Evolutionary conservation across 2,113 vertebrate genomes (phyloP).

Genomic region (Phycodurus eques): DNA sequence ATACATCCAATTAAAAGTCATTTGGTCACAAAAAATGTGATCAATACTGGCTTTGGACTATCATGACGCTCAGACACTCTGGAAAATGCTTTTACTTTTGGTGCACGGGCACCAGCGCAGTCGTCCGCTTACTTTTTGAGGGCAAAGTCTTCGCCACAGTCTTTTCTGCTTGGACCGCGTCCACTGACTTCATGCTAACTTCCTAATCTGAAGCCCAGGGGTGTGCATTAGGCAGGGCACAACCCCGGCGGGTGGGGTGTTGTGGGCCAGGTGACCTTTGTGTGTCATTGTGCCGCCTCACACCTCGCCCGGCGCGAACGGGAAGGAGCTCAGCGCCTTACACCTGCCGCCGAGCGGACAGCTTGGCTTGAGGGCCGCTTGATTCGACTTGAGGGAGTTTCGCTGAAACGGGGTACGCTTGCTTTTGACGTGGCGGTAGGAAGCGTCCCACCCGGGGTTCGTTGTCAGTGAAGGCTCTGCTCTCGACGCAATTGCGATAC

Average conservation of each 20-base stretch:
- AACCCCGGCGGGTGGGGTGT: constrained; percentile 58
- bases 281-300: constrained; percentile 70
- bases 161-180: not conserved
- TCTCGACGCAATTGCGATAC: too few relatives aligned
- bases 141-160: not conserved
- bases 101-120: too few relatives aligned
- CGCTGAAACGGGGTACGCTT: too few relatives aligned
- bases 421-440: too few relatives aligned
- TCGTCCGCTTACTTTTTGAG: too few relatives aligned
- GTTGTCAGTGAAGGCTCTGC: too few relatives aligned
- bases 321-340: constrained; percentile 58
- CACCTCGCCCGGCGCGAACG: constrained; percentile 66
- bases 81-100: too few relatives aligned
- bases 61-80: too few relatives aligned
- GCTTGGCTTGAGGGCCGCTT: constrained; percentile 18
- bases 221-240: constrained; percentile 46
- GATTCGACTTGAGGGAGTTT: not conserved
- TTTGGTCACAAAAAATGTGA: too few relatives aligned
- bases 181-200: not conserved
- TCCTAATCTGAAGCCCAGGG: not conserved
- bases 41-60: too few relatives aligned
- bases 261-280: constrained; percentile 70
- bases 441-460: too few relatives aligned
- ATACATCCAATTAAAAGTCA: too few relatives aligned
- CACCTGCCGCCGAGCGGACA: constrained; percentile 56